Conservation (phyloP, 1,140 invertebrate species). For the Pseudomyrmex flavicornis region DNA sequence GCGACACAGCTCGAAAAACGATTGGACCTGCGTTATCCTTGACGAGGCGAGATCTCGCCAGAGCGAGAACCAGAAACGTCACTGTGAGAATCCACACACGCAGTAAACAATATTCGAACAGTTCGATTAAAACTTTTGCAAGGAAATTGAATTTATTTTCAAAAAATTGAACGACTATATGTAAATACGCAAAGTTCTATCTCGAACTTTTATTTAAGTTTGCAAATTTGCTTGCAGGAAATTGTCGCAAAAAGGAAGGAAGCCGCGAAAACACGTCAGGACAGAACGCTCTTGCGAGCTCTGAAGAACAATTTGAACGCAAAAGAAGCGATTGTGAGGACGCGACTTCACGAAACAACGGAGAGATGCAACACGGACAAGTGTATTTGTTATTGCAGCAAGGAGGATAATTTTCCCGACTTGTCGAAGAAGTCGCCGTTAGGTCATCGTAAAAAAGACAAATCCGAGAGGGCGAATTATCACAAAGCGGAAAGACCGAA, state of each 20-base stretch:
- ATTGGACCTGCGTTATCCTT: background rate
- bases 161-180: too few species aligned
- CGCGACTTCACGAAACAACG: background rate
- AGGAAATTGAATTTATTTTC: too few species aligned
- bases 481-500: background rate
- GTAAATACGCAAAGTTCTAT: too few species aligned
- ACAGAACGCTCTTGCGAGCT: background rate
- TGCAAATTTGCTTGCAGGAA: background rate
- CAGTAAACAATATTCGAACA: constrained; percentile 5
- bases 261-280: background rate
- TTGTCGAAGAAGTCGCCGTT: background rate
- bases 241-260: background rate
- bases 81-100: background rate
- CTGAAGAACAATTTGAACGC: background rate
- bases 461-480: background rate
- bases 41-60: constrained; percentile 11
- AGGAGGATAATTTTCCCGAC: constrained; percentile 16
- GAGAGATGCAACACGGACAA: constrained; percentile 54
- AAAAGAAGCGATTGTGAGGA: background rate
- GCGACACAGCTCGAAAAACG: constrained; percentile 37
- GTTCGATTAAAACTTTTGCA: too few species aligned
- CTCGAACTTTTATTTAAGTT: background rate
- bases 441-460: background rate
- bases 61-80: background rate
- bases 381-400: constrained; percentile 71